Base-by-base conservation (phyloP, 2,888 invertebrate species). In the Tanypteryx hageni region DNA sequence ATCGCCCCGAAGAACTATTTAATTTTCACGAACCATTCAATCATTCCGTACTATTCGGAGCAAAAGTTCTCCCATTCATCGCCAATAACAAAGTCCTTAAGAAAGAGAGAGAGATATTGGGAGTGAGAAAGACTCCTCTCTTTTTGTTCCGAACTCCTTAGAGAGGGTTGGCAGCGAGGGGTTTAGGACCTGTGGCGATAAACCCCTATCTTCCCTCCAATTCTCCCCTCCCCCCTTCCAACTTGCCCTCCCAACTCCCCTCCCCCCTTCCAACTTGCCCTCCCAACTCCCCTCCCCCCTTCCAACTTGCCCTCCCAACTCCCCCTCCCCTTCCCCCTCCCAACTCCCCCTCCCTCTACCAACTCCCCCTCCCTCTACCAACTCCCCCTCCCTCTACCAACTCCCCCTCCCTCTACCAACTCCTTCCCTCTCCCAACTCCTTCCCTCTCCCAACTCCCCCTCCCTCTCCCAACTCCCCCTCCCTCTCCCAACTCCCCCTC, bases 51-150 rank as follows among this genome's bases (percentile, higher is more conserved):
- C 44, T 44, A 44, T 44, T 44, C 27, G 76, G 27, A 22, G 76
- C 76, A 76, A 27, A 76, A 76, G 76, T 76, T 22, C 76, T 76
- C 76, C 76, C 27, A 76, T 76, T 76, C 27, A 76, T 76, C 76
- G 22, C 22, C 76, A 76, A 76, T 76, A 76, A 76, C 76, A 76
- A 76, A 76, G 76, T 76, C 76, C 76, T 76, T 76, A 27, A 27
- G 27, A 44, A 27, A 76, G 76, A 22, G 27, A 76, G 14, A 76
- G 76, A 27, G 76, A 76, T 22, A 27, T 22, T 22, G 76, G 76
- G 11, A 68, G n/a, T 22, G 22, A 68, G 76, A 76, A 5, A 44
- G 44, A 44, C 44, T n/a, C n/a, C n/a, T n/a, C 44, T 3, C 27
- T 27, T 76, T 76, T 76, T 76, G 76, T 76, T 76, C 76, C 76